Base-by-base conservation (phyloP, 2,113 vertebrate genomes). In the Microtus ochrogaster region DNA sequence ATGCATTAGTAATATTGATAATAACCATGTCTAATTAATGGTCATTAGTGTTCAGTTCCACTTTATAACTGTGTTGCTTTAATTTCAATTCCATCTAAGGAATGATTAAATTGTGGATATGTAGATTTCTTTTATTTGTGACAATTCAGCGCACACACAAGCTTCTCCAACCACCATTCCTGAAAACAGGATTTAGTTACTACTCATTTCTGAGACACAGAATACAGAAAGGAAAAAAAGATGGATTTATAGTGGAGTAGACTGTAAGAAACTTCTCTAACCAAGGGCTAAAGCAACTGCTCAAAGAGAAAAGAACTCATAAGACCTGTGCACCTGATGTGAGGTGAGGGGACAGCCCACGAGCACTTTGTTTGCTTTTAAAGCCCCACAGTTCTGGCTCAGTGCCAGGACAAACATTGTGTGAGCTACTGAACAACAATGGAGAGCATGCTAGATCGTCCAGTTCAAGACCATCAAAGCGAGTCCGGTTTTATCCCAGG, bases 111-210 rank as follows among this genome's bases (percentile, higher is more conserved):
- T 89, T 81, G 39, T 47, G 12, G 0, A 26, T 17, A 0, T 14
- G 3, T 10, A 52, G 22, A 84, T n/a, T n/a, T 1, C 21, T 3
- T 8, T 11, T 44, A 49, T 49, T 49, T 49, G 49, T 58, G 4
- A 3, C 93, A 65, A 81, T 83, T 90, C 2, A 28, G 4, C 55
- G 6, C 1, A 33, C 0, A 11, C 16, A 65, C 1, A 39, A 61
- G 3, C 9, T 7, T 61, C 11, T 0, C 2, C 26, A 12, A 12
- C 21, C 30, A 61, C 3, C 6, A 28, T 10, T 2, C 30, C 70
- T 17, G 13, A 74, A 1, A 28, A 5, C 30, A 14, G 63, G 22
- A 36, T 70, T 65, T 94, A 79, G 13, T 52, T 12, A 41, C 21
- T 36, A 0, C 2, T 87, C 19, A 19, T 2, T 79, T 74, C 3